Conservation (phyloP, 2,113 vertebrate genomes). For the Oceanites oceanicus region DNA sequence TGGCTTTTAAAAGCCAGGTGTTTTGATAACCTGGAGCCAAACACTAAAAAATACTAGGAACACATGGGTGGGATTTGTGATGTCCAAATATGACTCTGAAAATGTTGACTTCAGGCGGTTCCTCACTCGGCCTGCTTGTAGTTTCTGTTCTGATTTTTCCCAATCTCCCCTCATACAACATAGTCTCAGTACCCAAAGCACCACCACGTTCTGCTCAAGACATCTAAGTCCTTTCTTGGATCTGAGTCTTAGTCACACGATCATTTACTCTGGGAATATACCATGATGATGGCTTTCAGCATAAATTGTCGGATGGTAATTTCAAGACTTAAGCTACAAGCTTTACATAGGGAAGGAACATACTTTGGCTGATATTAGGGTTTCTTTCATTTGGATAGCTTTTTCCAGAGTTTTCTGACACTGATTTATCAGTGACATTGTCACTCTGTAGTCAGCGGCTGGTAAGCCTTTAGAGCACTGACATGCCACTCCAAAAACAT, state of each 20-base stretch:
- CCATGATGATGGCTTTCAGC: background rate
- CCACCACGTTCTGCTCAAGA: background rate
- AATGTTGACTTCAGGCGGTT: background rate
- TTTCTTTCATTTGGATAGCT: background rate
- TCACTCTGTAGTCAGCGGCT: accelerated
- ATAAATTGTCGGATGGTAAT: background rate
- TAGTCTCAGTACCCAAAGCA: background rate
- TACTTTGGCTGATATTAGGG: background rate
- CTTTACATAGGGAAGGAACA: background rate
- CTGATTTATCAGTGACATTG: background rate
- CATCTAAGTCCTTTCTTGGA: background rate
- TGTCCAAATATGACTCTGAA: background rate
- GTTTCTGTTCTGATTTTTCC: background rate
- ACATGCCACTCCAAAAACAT: background rate
- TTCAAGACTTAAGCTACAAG: background rate
- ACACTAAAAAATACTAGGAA: background rate
- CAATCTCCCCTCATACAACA: background rate
- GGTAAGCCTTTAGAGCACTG: background rate
- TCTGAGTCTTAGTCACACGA: background rate
- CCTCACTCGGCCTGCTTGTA: too few relatives aligned
- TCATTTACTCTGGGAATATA: background rate
- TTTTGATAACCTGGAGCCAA: background rate
- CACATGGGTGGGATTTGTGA: background rate
- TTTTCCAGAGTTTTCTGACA: background rate
- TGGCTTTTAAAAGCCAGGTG: background rate